A percentile compares a stretch with the other conserved stretches of the same genome.
These are phyloP conservation scores for Megalops atlanticus DNA, from an alignment of 2,113 vertebrate genomes.

Conservation along the genomic window DNA sequence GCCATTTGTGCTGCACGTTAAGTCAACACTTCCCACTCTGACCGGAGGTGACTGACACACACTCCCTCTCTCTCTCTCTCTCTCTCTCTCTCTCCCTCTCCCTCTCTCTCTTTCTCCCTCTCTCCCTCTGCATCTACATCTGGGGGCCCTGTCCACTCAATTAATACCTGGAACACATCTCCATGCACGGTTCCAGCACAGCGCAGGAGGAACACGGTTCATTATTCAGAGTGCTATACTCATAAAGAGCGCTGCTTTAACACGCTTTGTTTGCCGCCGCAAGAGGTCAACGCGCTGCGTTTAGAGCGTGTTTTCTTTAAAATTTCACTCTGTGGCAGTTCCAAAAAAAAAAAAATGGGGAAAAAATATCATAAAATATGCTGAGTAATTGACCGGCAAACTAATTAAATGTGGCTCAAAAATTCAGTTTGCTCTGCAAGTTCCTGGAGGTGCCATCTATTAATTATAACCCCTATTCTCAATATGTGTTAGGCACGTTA, in stretches of 20 bases:
- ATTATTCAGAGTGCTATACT: not conserved
- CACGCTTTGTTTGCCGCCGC: not conserved
- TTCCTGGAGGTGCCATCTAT: slow-evolving; percentile 28
- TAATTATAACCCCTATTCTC: slow-evolving; percentile 21
- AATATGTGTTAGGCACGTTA: slow-evolving; percentile 13
- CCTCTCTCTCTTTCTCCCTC: not conserved
- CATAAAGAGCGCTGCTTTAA: not conserved
- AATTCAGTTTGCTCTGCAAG: slow-evolving; percentile 29
- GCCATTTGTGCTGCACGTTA: not conserved
- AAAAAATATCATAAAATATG: slow-evolving; percentile 19
- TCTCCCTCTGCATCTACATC: not conserved
- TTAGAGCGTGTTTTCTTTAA: not conserved
- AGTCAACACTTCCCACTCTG: not conserved
- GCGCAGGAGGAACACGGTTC: not conserved
- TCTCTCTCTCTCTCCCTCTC: too few relatives aligned
- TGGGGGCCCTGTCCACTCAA: not conserved
- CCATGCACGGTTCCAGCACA: not conserved
- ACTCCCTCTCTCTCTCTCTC: not conserved
- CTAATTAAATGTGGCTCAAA: slow-evolving; percentile 30
- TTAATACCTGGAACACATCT: not conserved
- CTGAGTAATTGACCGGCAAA: slow-evolving; percentile 3
- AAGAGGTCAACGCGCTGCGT: not conserved
- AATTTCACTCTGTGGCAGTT: slow-evolving; percentile 10
- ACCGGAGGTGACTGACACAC: not conserved
- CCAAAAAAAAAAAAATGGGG: slow-evolving; percentile 25